phyloP scores from a whole-genome alignment of 2,797 vertebrate genomes.

The Vultur gryphus region DNA sequence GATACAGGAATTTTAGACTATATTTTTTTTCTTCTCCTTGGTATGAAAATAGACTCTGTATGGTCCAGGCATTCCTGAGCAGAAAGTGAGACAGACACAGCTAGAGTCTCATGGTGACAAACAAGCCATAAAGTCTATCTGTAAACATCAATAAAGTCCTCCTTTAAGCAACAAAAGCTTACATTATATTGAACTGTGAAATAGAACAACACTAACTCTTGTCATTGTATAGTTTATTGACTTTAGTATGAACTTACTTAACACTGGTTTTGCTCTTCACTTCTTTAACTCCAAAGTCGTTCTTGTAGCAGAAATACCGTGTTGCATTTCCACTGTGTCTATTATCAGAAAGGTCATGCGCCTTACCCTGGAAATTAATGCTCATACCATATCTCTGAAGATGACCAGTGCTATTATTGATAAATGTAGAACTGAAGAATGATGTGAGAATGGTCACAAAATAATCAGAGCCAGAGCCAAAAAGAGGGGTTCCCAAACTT shows the following conservation, averaged over 20 bases:
- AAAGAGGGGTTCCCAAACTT: not conserved
- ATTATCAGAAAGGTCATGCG: not conserved
- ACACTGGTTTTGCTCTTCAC: not conserved
- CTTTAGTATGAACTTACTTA: not conserved
- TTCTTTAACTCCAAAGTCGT: not conserved
- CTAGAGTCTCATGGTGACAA: not conserved
- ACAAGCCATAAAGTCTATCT: not conserved
- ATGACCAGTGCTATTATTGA: rapidly evolving
- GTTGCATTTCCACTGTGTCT: not conserved
- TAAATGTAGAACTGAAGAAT: not conserved
- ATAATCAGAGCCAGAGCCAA: not conserved
- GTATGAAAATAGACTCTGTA: not conserved
- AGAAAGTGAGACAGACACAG: not conserved
- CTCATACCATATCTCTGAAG: not conserved
- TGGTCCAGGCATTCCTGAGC: not conserved
- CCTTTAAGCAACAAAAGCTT: not conserved
- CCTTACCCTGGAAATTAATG: not conserved
- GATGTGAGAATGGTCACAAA: not conserved
- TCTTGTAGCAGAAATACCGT: not conserved
- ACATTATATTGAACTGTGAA: slow-evolving; percentile 7
- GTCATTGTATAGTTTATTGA: not conserved
- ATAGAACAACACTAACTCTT: not conserved
- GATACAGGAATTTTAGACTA: slow-evolving; percentile 13
- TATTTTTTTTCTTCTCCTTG: not conserved
- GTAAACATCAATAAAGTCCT: not conserved